These are phyloP conservation scores for Austrolebias charrua DNA, from an alignment of 2,797 vertebrate genomes.

Conservation along the genomic window DNA sequence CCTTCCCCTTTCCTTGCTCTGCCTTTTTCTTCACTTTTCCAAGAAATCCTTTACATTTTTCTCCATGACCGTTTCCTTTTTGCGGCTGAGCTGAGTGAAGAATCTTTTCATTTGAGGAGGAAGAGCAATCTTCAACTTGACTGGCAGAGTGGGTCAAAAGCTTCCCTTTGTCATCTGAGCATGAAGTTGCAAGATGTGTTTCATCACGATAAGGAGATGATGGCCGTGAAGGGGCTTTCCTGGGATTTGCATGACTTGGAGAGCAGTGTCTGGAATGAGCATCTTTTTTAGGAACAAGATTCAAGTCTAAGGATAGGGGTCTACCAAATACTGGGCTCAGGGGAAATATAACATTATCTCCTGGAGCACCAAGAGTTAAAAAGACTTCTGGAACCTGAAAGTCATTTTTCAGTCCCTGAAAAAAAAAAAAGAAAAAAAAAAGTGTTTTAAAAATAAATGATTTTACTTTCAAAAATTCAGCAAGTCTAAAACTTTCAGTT, in stretches of 20 bases:
- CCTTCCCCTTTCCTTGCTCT: constrained; percentile 59
- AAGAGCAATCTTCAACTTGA: constrained; percentile 69
- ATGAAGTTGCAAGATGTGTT: neutral
- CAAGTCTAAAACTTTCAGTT: constrained; percentile 1
- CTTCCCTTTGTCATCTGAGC: constrained; percentile 17
- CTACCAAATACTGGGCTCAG: constrained; percentile 58
- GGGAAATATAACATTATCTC: constrained; percentile 72
- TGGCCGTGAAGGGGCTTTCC: constrained; percentile 43
- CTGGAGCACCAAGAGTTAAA: constrained; percentile 73
- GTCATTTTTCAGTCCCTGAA: constrained; percentile 48
- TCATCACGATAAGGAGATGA: constrained; percentile 51
- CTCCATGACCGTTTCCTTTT: constrained; percentile 41
- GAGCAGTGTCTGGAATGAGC: constrained; percentile 36
- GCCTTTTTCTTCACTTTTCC: constrained; percentile 42
- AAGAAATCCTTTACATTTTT: constrained; percentile 39
- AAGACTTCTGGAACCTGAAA: constrained; percentile 71
- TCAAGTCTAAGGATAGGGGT: constrained; percentile 68
- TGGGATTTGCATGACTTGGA: constrained; percentile 48
- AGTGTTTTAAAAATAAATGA: neutral
- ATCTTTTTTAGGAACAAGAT: constrained; percentile 63
- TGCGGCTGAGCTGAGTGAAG: constrained; percentile 67
- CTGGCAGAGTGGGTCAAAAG: constrained; percentile 29
- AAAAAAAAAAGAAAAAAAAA: constrained; percentile 24
- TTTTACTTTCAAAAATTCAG: neutral
- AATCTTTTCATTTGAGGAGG: constrained; percentile 74